A percentile compares a stretch with the other conserved stretches of the same genome.
Evolutionary conservation across 53 echinoderm and acorn worm genomes (phyloP).

Genomic region (Echinarachnius parma): DNA sequence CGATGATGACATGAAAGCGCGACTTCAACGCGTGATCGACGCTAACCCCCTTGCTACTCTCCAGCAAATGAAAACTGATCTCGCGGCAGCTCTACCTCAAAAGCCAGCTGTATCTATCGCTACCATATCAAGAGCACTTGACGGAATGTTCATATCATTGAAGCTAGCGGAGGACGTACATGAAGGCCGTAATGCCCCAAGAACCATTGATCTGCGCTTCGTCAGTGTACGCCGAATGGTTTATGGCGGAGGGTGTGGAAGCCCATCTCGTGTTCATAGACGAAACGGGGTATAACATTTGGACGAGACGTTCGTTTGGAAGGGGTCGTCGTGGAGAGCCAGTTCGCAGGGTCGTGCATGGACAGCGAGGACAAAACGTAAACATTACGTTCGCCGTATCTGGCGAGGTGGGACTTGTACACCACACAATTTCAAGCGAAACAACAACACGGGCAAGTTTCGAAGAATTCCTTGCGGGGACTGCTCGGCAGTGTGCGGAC

Average conservation of each 20-base stretch:
- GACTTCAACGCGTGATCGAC: no score
- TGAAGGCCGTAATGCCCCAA: constrained; percentile 30
- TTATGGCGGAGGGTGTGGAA: constrained; percentile 14
- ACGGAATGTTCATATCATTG: constrained; percentile 2
- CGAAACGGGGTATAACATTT: constrained; percentile 47
- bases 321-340: neutral
- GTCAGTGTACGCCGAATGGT: constrained; percentile 45
- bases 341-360: constrained; percentile 10
- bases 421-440: constrained; percentile 26
- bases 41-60: no score
- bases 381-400: constrained; percentile 48
- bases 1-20: no score
- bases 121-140: constrained; percentile 6
- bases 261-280: constrained; percentile 41
- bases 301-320: constrained; percentile 33
- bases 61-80: neutral
- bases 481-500: constrained; percentile 40
- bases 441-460: constrained; percentile 32
- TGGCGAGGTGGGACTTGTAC: constrained; percentile 35
- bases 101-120: neutral
- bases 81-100: neutral
- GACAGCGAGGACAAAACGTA: constrained; percentile 31
- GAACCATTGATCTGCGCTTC: constrained; percentile 13
- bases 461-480: constrained; percentile 32
- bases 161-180: constrained; percentile 40